A percentile compares a stretch with the other conserved stretches of the same genome.
Conservation (phyloP, 2,797 vertebrate genomes). For the Neosilurus hyrtlii region DNA sequence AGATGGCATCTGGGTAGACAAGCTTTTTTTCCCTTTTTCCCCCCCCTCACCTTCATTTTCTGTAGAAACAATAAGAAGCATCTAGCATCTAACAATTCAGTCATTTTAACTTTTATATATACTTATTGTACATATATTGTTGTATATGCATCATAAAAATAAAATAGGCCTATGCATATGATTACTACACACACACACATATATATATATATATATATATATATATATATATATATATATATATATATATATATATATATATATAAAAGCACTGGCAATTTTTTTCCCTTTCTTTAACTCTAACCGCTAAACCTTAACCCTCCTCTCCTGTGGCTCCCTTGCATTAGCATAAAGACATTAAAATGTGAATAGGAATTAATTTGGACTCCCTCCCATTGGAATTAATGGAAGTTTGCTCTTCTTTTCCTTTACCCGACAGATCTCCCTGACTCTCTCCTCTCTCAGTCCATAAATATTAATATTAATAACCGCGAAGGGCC, state of each 20-base stretch:
- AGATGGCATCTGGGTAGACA: conserved; percentile 35
- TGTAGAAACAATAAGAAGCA: conserved; percentile 14
- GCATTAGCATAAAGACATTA: conserved; percentile 83
- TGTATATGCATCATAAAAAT: neutral
- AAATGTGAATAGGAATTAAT: conserved; percentile 85
- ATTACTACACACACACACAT: no score
- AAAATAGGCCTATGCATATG: no score
- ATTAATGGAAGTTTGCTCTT: conserved; percentile 85
- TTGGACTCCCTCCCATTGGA: conserved; percentile 82
- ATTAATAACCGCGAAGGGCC: conserved; percentile 79
- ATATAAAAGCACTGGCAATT: conserved; percentile 18
- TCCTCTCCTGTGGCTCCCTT: conserved; percentile 67
- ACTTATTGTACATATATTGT: neutral
- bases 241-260: no score
- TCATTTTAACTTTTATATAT: neutral
- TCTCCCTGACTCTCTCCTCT: conserved; percentile 50
- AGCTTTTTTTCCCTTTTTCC: neutral
- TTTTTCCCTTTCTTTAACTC: conserved; percentile 29
- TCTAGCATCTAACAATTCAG: neutral
- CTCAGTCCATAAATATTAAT: conserved; percentile 85
- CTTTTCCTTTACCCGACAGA: conserved; percentile 69
- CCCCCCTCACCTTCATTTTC: neutral
- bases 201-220: no score
- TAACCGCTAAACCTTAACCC: conserved; percentile 64
- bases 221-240: no score